Conservation (phyloP, 1,140 invertebrate genomes). For the Schlechtendalia chinensis region DNA sequence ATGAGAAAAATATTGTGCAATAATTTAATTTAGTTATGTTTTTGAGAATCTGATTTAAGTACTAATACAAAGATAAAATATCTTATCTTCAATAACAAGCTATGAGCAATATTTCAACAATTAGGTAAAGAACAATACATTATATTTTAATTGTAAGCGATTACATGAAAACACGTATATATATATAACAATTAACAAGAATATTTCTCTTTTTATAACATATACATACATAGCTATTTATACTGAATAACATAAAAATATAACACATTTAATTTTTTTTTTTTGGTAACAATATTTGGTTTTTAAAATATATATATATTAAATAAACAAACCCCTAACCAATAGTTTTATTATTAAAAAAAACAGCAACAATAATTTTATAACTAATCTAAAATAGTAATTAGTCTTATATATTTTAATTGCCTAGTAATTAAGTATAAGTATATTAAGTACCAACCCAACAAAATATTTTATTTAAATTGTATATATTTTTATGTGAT, state of each 20-base stretch:
- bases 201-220: neutral
- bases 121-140: neutral
- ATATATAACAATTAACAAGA: slow-evolving; percentile 2
- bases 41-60: neutral
- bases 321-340: slow-evolving; percentile 6
- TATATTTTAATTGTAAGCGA: neutral
- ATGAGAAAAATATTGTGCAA: neutral
- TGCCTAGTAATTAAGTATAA: slow-evolving; percentile 11
- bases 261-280: slow-evolving; percentile 3
- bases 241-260: neutral
- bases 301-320: neutral
- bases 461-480: too few species aligned
- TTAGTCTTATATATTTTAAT: slow-evolving; percentile 15
- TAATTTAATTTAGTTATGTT: neutral
- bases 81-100: neutral
- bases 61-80: slow-evolving; percentile 2
- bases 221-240: neutral
- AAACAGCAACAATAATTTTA: neutral
- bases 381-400: neutral
- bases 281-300: slow-evolving; percentile 46
- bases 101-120: slow-evolving; percentile 3
- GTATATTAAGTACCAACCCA: slow-evolving; percentile 1
- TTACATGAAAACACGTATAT: neutral
- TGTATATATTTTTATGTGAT: neutral
- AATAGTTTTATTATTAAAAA: neutral